Conservation (phyloP, 2,113 vertebrate species). For the Pyrgilauda ruficollis region DNA sequence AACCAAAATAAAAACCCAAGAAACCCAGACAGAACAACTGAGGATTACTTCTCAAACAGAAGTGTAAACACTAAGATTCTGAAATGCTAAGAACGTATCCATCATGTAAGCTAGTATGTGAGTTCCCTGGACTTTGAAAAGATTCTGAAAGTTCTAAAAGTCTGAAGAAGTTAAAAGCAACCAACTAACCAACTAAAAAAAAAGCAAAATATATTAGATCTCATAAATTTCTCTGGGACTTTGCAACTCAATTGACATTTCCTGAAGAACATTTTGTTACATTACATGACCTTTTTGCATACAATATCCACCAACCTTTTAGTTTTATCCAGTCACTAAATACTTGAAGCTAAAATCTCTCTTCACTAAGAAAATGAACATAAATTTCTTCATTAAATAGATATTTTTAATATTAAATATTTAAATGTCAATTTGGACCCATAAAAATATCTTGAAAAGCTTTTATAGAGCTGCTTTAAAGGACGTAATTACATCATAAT, state of each 20-base stretch:
- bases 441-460: background rate
- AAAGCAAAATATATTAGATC: background rate
- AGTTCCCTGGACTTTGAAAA: constrained; percentile 2
- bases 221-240: constrained; percentile 19
- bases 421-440: background rate
- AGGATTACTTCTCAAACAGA: constrained; percentile 50
- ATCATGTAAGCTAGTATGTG: constrained; percentile 6
- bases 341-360: background rate
- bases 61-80: constrained; percentile 55
- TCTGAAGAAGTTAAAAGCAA: background rate
- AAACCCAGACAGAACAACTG: background rate
- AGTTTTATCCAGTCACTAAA: constrained; percentile 19
- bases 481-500: background rate
- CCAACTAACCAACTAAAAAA: background rate
- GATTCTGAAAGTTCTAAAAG: background rate
- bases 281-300: constrained; percentile 30
- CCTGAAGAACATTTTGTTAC: constrained; percentile 21
- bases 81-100: constrained; percentile 5
- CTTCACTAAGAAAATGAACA: background rate
- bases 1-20: too few species aligned
- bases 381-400: background rate
- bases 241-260: constrained; percentile 62
- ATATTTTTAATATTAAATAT: background rate
- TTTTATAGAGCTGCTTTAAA: background rate
- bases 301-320: background rate